Evolutionary conservation across 2,888 invertebrate species (phyloP), one percentile per base, ranked within the genome.

Genomic region (Epinotia bilunana): DNA sequence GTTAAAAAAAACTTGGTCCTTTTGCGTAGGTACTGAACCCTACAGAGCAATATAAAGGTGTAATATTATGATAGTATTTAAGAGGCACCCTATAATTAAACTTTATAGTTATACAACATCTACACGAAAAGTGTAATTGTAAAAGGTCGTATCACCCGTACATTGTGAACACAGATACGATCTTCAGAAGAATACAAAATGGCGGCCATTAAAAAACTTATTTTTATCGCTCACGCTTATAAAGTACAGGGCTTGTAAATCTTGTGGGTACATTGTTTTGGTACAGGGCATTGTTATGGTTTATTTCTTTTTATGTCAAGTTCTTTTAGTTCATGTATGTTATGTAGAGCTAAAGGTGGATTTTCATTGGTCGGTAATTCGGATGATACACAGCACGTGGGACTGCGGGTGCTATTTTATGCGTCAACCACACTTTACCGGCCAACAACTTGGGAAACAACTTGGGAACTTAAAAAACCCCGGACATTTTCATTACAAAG

Each of bases 231-330:
- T 72, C 61, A 57, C 67, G 68, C 62, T 16, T 69, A 73, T 73
- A 69, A 67, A 73, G 4, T 69, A 73, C 3, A 69, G 33, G 46
- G 69, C 43, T 46, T 46, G 62, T 74, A 69, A 74, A 74, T 74
- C 62, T 39, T 62, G 61, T 46, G 33, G 39, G 18, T 53, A 74
- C 73, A 74, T 69, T 69, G 73, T 74, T 69, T 28, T 20, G 18
- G 43, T 53, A 68, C 23, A 57, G 13, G 61, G 55, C 23, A 55
- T 43, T 60, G 55, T 49, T 68, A 18, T 53, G 43, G 33, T 28
- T 33, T 33, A 28, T 13, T 58, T 39, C 11, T 69, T 69, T 55
- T 67, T 62, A 55, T n/a, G 23, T 23, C 49, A 58, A 73, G 39
- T 20, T 12, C 43, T 60, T 67, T 58, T 53, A 39, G 43, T 23